Base-by-base conservation (phyloP, 2,113 vertebrate species). In the Barnardius zonarius region DNA sequence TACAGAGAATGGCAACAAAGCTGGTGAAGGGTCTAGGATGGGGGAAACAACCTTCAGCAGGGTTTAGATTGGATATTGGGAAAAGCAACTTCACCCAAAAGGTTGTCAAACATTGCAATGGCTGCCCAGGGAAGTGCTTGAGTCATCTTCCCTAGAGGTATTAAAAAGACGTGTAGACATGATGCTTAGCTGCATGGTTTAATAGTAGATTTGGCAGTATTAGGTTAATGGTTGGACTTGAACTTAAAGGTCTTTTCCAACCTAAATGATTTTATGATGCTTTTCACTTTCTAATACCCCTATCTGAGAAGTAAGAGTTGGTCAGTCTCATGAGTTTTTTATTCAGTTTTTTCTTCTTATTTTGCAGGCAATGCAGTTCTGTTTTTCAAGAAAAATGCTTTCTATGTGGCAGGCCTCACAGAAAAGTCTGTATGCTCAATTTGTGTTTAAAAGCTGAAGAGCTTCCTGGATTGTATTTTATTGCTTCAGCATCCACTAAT, bases 381-480 rank as follows among this genome's bases (percentile, higher is more conserved):
- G 17, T 28, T 79, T 78, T 61, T 35, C 5, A 88, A 59, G 17
- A 27, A 68, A 78, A 74, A 35, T 22, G 17, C 2, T 41, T 5
- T 27, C 11, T 54, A 2, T 14, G 1, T 49, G 23, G 11, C 3
- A 4, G 5, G 6, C 2, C 8, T 49, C 30, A 70, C 9, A 80
- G 19, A 37, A 77, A 83, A 43, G 13, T 43, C 19, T 43, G 3
- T 24, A 19, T 51, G 16, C 7, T 68, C 15, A 33, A 52, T 46
- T n/a, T 77, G 4, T 14, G n/a, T 83, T 68, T 48, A 79, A 85
- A 30, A 77, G 25, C 13, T 92, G 57, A 76, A 69, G 3, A 23
- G 1, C 11, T 75, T 35, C 54, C n/a, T 89, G 10, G 2, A 23
- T 76, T 89, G 3, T 37, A 43, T 49, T 88, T 93, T 85, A 37